phyloP scores from a whole-genome alignment of 2,797 vertebrate species.

The Siniperca undulata region DNA sequence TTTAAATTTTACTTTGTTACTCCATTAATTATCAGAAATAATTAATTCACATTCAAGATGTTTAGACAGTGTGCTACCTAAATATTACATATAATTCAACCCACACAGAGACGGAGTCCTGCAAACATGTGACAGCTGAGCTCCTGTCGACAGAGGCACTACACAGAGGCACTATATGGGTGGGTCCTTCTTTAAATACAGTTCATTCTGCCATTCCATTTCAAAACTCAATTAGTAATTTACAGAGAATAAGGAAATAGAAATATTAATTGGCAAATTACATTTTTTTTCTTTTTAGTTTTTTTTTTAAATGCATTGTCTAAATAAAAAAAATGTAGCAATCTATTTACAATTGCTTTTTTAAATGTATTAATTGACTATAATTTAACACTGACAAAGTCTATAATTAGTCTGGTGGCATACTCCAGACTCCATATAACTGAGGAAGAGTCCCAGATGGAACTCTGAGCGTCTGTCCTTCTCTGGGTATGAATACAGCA shows the following conservation, averaged over 20 bases:
- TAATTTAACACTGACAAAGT: not conserved
- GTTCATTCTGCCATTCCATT: not conserved
- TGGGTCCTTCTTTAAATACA: not conserved
- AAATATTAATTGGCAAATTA: not conserved
- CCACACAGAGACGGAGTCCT: not conserved
- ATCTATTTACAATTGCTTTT: not conserved
- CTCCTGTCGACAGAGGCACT: not conserved
- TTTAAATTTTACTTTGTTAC: not conserved
- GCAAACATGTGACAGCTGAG: not conserved
- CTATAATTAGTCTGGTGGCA: constrained; percentile 9
- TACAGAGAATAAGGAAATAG: not conserved
- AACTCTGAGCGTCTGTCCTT: constrained; percentile 1
- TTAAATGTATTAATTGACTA: not conserved
- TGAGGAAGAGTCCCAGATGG: not conserved
- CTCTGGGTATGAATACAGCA: constrained; percentile 45
- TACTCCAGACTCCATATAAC: constrained; percentile 13
- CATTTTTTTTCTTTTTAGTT: not conserved
- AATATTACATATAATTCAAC: not conserved
- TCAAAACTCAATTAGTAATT: not conserved
- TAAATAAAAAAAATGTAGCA: not conserved
- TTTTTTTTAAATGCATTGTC: not conserved
- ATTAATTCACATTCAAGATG: too few species aligned
- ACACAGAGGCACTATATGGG: not conserved
- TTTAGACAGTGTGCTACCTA: not conserved
- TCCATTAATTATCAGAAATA: not conserved